phyloP scores from a whole-genome alignment of 2,797 vertebrate species.

The Heliangelus exortis region DNA sequence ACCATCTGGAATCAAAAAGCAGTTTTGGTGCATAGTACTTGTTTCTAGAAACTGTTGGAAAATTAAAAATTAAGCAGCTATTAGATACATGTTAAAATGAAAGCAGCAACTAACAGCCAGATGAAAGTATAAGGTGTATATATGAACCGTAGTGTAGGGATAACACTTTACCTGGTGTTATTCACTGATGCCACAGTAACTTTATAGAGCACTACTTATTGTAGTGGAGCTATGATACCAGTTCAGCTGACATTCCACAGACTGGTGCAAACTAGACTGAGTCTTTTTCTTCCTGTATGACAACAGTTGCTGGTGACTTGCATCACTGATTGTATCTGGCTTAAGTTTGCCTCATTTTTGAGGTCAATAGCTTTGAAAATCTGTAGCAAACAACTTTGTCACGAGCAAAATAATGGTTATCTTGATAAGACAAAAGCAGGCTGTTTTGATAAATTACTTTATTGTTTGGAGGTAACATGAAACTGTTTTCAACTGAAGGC shows the following conservation, averaged over 20 bases:
- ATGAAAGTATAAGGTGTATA: background rate
- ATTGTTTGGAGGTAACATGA: slow-evolving; percentile 40
- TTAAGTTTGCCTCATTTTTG: background rate
- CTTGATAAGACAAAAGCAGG: background rate
- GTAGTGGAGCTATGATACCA: fast-evolving
- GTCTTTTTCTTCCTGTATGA: background rate
- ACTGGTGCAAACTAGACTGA: background rate
- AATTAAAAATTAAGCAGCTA: background rate
- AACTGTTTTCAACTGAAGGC: slow-evolving; percentile 11
- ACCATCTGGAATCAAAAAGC: background rate
- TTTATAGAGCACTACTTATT: background rate
- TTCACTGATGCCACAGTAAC: background rate
- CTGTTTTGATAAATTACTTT: slow-evolving; percentile 63
- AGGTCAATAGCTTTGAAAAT: background rate
- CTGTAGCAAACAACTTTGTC: background rate
- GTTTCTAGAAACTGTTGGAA: background rate
- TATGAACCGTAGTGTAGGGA: background rate
- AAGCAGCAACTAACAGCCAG: background rate
- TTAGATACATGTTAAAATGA: background rate
- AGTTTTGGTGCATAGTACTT: background rate
- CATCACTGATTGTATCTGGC: background rate
- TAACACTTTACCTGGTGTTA: background rate
- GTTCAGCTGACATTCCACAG: background rate
- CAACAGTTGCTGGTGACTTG: fast-evolving
- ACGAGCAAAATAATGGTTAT: background rate